A percentile compares a stretch with the other conserved stretches of the same genome.
These are phyloP conservation scores for Stenichneumon culpator DNA, from an alignment of 2,888 invertebrate genomes.

Conservation along the genomic window DNA sequence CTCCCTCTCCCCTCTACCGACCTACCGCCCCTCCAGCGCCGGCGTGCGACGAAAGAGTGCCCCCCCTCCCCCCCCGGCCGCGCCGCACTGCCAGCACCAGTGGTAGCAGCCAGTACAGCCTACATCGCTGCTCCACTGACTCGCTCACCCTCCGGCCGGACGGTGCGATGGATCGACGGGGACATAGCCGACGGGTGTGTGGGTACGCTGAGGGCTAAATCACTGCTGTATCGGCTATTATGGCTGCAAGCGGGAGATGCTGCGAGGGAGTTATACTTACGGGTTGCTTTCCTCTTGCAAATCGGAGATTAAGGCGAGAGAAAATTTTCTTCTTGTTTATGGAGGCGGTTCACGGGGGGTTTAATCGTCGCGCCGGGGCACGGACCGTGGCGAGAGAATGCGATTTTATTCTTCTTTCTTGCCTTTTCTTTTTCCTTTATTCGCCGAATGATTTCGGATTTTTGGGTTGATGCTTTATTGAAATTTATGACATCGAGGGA, in stretches of 20 bases:
- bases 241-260: not conserved
- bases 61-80: not conserved
- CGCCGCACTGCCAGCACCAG: slow-evolving; percentile 8
- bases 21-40: slow-evolving; percentile 36
- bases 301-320: not conserved
- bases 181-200: slow-evolving; percentile 2
- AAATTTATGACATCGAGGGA: not conserved
- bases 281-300: not conserved
- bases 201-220: slow-evolving; percentile 1
- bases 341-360: not conserved
- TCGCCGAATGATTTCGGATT: not conserved
- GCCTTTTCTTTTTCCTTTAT: not conserved
- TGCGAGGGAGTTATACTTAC: not conserved
- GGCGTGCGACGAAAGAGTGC: slow-evolving; percentile 51
- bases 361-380: not conserved
- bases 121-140: slow-evolving; percentile 48
- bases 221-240: slow-evolving; percentile 15
- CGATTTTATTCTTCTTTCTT: not conserved
- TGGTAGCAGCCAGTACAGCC: slow-evolving; percentile 31
- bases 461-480: not conserved
- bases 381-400: not conserved
- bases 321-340: not conserved
- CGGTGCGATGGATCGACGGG: slow-evolving; percentile 35
- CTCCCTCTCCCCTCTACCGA: slow-evolving; percentile 44
- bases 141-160: slow-evolving; percentile 53